These are phyloP conservation scores for Drosophila nr. perissopoda DNA, from an alignment of 2,888 invertebrate genomes.

Conservation along the genomic window DNA sequence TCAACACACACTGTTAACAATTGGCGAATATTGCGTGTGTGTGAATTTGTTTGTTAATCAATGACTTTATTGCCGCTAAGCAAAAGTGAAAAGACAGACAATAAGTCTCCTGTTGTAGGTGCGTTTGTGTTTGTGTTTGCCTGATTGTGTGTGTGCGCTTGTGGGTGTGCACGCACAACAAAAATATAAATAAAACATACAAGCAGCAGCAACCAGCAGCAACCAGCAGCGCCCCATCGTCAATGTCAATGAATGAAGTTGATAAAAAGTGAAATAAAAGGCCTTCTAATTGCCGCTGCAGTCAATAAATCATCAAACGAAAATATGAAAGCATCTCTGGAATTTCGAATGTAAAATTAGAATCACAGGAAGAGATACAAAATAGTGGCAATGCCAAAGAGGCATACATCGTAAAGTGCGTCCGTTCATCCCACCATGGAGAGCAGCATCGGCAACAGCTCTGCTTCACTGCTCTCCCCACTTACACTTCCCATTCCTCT, in stretches of 20 bases:
- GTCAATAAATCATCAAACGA: slow-evolving; percentile 80
- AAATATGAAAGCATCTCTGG: slow-evolving; percentile 77
- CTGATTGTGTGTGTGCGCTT: slow-evolving; percentile 27
- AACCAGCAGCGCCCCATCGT: slow-evolving; percentile 48
- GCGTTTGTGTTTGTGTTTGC: slow-evolving; percentile 22
- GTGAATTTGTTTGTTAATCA: neutral
- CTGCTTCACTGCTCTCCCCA: slow-evolving; percentile 42
- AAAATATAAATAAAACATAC: slow-evolving; percentile 76
- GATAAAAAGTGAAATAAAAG: slow-evolving; percentile 79
- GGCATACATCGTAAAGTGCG: slow-evolving; percentile 63
- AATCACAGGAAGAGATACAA: slow-evolving; percentile 58
- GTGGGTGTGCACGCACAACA: slow-evolving; percentile 65
- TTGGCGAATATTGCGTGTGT: slow-evolving; percentile 1
- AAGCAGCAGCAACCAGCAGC: slow-evolving; percentile 11
- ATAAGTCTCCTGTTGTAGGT: slow-evolving; percentile 44
- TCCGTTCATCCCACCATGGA: slow-evolving; percentile 42
- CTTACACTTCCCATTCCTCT: slow-evolving; percentile 60
- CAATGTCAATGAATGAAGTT: slow-evolving; percentile 75
- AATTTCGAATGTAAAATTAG: slow-evolving; percentile 75
- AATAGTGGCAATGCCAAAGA: slow-evolving; percentile 53
- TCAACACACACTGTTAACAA: neutral
- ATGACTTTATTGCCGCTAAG: slow-evolving; percentile 9
- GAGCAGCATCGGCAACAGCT: slow-evolving; percentile 47
- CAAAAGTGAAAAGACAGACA: slow-evolving; percentile 49
- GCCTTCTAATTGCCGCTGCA: slow-evolving; percentile 76